Evolutionary conservation across 30 jellyfish, hydroid and myxozoan genomes (phyloP).

Genomic region (Turritopsis dohrnii): DNA sequence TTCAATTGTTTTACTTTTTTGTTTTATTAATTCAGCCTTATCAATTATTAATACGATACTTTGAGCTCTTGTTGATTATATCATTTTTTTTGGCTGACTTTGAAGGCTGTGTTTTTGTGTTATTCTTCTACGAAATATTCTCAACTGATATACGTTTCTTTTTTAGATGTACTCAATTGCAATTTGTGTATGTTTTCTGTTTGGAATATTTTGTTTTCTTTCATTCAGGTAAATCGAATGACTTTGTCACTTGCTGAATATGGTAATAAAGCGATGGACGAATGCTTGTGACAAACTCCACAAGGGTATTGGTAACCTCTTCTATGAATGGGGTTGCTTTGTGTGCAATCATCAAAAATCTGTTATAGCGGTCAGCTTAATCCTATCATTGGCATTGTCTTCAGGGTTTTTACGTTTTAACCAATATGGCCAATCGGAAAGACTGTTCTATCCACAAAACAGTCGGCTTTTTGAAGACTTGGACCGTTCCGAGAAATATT

Average conservation of each 20-base stretch:
- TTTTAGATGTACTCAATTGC: too few relatives aligned
- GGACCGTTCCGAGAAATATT: slow-evolving; percentile 48
- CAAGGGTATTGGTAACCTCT: slow-evolving; percentile 10
- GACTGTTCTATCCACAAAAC: slow-evolving; percentile 67
- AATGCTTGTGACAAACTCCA: slow-evolving; percentile 22
- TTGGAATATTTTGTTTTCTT: too few relatives aligned
- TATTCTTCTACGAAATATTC: too few relatives aligned
- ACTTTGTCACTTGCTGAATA: background rate
- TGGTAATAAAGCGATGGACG: slow-evolving; percentile 5
- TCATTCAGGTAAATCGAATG: background rate
- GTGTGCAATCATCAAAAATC: slow-evolving; percentile 22
- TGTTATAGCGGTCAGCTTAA: slow-evolving; percentile 11
- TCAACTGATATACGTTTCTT: too few relatives aligned
- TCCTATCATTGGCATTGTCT: background rate
- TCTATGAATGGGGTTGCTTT: slow-evolving; percentile 24
- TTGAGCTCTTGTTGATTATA: too few relatives aligned
- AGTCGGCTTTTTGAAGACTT: slow-evolving; percentile 65
- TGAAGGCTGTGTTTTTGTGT: too few relatives aligned
- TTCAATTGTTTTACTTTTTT: too few relatives aligned
- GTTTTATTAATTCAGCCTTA: too few relatives aligned
- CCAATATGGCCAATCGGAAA: slow-evolving; percentile 43
- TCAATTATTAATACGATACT: too few relatives aligned
- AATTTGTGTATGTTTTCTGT: background rate
- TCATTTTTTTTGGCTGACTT: too few relatives aligned
- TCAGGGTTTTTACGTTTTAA: slow-evolving; percentile 26